These are phyloP conservation scores for Falcaria lacertinaria DNA, from an alignment of 2,888 invertebrate species.

Conservation along the genomic window DNA sequence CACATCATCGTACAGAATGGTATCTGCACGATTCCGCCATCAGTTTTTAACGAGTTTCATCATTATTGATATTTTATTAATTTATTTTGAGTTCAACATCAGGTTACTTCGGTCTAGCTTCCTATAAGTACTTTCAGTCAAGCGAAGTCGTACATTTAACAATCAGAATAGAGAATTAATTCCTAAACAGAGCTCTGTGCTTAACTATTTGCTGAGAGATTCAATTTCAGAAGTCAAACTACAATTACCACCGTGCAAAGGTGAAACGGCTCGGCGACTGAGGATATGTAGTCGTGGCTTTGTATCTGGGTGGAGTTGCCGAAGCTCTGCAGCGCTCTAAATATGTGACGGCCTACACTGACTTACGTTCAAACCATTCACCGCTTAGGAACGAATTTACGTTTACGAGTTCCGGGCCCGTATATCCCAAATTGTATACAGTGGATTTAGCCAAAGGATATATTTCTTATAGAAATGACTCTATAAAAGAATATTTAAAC, in stretches of 20 bases:
- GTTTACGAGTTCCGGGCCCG: constrained; percentile 42
- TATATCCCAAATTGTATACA: constrained; percentile 43
- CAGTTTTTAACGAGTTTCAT: constrained; percentile 19
- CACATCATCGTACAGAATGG: constrained; percentile 46
- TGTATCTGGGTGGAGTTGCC: constrained; percentile 33
- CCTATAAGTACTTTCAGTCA: neutral
- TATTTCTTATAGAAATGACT: constrained; percentile 29
- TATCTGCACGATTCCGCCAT: constrained; percentile 27
- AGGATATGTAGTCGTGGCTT: constrained; percentile 31
- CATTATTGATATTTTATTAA: constrained; percentile 20
- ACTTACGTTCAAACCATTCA: constrained; percentile 39
- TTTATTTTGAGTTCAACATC: constrained; percentile 11
- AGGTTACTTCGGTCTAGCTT: constrained; percentile 1
- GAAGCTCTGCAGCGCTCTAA: constrained; percentile 34
- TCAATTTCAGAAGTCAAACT: constrained; percentile 45
- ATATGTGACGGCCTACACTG: constrained; percentile 43
- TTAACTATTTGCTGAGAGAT: constrained; percentile 35
- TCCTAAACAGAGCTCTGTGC: constrained; percentile 30
- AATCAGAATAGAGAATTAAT: constrained; percentile 39
- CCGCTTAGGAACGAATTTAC: constrained; percentile 50
- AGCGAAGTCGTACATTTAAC: constrained; percentile 7
- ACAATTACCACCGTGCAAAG: constrained; percentile 40
- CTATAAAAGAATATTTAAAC: constrained; percentile 2
- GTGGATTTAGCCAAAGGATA: constrained; percentile 35
- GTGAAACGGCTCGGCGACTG: constrained; percentile 27